phyloP scores from a whole-genome alignment of 2,113 vertebrate genomes.

The Lasiurus borealis region DNA sequence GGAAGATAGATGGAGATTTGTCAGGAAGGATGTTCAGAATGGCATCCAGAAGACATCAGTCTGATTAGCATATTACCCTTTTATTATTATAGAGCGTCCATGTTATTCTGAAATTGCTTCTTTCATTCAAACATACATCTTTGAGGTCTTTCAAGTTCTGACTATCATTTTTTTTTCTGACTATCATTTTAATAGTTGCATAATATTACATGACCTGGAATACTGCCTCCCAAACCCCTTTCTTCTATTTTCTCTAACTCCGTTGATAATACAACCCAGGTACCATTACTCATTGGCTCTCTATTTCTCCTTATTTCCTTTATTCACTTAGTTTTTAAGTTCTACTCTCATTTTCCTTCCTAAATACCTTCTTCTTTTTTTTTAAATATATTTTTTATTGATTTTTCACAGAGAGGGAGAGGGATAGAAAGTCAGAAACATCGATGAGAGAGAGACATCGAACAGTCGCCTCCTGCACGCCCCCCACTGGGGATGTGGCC shows the following conservation, averaged over 20 bases:
- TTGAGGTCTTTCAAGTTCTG: conserved; percentile 36
- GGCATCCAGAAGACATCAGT: too few species aligned
- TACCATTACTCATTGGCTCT: background rate
- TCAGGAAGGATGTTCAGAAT: too few species aligned
- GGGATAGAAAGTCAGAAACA: too few species aligned
- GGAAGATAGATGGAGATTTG: too few species aligned
- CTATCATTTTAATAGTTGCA: conserved; percentile 9
- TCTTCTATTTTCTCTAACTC: background rate
- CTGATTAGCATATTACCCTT: too few species aligned
- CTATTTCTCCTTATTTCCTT: background rate
- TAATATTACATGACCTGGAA: background rate
- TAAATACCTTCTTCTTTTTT: background rate
- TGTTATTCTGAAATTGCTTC: conserved; percentile 13
- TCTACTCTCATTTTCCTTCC: background rate
- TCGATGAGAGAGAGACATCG: too few species aligned
- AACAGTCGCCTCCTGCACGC: too few species aligned
- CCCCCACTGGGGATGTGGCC: too few species aligned
- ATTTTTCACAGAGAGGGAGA: too few species aligned
- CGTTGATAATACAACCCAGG: background rate
- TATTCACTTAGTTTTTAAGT: background rate
- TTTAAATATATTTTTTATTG: too few species aligned
- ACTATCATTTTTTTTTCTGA: conserved; percentile 2
- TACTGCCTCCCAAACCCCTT: background rate
- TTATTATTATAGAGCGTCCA: background rate
- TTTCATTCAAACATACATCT: conserved; percentile 5